Conservation (phyloP, 2,888 invertebrate genomes). For the Rutpela maculata region DNA sequence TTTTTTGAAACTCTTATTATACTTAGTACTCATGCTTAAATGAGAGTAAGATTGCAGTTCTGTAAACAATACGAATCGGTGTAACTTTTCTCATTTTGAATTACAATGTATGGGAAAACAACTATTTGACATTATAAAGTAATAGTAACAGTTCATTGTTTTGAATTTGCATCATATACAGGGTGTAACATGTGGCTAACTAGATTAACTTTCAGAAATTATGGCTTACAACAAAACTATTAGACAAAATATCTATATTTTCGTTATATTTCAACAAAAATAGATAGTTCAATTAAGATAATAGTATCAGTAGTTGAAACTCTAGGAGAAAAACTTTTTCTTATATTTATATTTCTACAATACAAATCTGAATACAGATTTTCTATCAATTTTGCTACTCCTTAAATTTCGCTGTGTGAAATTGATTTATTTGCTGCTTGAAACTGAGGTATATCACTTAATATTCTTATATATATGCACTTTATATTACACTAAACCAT, state of each 20-base stretch:
- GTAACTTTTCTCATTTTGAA: conserved; percentile 32
- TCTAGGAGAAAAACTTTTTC: too few species aligned
- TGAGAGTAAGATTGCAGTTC: conserved; percentile 17
- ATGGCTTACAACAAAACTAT: not conserved
- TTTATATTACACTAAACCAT: conserved; percentile 7
- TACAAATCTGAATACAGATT: too few species aligned
- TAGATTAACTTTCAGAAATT: not conserved
- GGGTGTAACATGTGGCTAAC: conserved; percentile 8
- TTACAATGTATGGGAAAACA: conserved; percentile 25
- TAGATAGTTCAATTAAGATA: too few species aligned
- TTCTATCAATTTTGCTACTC: too few species aligned
- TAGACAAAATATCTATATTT: too few species aligned
- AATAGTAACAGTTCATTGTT: conserved; percentile 7
- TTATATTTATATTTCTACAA: too few species aligned
- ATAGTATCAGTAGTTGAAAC: too few species aligned
- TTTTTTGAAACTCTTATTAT: not conserved
- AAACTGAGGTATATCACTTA: too few species aligned
- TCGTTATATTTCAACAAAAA: too few species aligned
- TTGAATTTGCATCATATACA: conserved; percentile 31
- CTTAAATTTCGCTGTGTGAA: too few species aligned
- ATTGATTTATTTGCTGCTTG: too few species aligned
- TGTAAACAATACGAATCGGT: conserved; percentile 25
- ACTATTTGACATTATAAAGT: conserved; percentile 13
- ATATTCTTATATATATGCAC: not conserved
- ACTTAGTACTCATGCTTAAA: not conserved